phyloP scores from a whole-genome alignment of 53 echinoderm and acorn worm genomes.

The Holothuria scabra region DNA sequence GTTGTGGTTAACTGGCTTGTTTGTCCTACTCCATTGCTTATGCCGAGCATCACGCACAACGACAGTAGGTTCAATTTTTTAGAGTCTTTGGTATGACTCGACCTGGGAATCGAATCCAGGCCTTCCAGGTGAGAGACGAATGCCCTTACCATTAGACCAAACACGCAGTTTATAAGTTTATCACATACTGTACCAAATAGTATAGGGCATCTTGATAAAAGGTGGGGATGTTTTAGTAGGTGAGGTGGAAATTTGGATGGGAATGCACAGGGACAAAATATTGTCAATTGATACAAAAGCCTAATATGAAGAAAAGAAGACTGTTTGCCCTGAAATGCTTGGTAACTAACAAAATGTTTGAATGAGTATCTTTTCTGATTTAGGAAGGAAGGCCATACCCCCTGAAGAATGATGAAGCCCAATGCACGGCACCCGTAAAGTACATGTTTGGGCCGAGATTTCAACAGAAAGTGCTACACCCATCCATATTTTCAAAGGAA shows the following conservation, averaged over 20 bases:
- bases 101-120: no score
- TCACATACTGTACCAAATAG: no score
- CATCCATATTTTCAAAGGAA: constrained; percentile 51
- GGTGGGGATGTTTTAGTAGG: background rate
- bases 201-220: no score
- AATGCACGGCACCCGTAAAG: constrained; percentile 50
- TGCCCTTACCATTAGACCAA: no score
- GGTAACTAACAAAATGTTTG: constrained; percentile 23
- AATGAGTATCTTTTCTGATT: constrained; percentile 60
- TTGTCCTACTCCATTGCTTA: no score
- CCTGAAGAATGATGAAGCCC: background rate
- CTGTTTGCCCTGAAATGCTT: constrained; percentile 33
- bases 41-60: no score
- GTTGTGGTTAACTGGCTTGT: no score
- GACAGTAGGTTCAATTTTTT: no score
- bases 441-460: constrained; percentile 63
- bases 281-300: constrained; percentile 29
- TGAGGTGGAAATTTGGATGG: background rate
- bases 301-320: constrained; percentile 28
- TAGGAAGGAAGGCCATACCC: constrained; percentile 15
- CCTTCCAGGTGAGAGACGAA: no score
- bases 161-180: no score
- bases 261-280: constrained; percentile 1
- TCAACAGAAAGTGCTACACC: constrained; percentile 51
- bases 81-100: no score